These are phyloP conservation scores for Drosophila grimshawi DNA, from an alignment of 1,140 invertebrate genomes.

Conservation along the genomic window DNA sequence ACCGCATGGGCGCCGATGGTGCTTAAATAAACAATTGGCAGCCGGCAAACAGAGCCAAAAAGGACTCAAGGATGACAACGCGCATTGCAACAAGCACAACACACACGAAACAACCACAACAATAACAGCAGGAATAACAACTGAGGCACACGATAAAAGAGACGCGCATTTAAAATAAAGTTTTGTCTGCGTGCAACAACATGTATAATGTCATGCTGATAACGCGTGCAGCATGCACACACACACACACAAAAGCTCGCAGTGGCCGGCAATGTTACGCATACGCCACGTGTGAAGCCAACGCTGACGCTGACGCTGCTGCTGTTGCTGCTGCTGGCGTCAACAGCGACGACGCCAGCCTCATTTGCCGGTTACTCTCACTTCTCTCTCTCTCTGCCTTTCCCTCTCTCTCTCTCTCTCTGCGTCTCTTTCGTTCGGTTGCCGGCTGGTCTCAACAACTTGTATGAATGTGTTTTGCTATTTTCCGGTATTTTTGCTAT, in stretches of 20 bases:
- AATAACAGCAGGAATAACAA: conserved; percentile 25
- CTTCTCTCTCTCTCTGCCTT: neutral
- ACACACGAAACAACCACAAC: conserved; percentile 17
- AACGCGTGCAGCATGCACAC: conserved; percentile 29
- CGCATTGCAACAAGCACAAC: neutral
- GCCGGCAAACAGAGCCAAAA: conserved; percentile 57
- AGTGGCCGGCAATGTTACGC: conserved; percentile 65
- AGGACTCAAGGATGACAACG: neutral
- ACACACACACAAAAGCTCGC: conserved; percentile 12
- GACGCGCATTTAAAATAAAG: conserved; percentile 68
- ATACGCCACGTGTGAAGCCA: conserved; percentile 60
- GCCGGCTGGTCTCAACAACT: conserved; percentile 63
- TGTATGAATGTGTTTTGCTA: conserved; percentile 76
- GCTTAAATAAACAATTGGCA: conserved; percentile 79
- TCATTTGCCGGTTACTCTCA: conserved; percentile 24
- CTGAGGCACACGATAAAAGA: conserved; percentile 33
- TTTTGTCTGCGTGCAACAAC: conserved; percentile 37
- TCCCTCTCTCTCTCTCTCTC: neutral
- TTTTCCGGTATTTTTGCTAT: conserved; percentile 55
- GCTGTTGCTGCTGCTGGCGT: conserved; percentile 1
- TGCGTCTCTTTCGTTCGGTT: neutral
- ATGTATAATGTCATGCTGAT: conserved; percentile 58
- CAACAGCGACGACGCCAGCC: conserved; percentile 15
- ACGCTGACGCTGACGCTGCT: conserved; percentile 11
- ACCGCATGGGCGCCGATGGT: conserved; percentile 48